phyloP scores from a whole-genome alignment of 23 tunicate species.

The Trididemnum miniatum region DNA sequence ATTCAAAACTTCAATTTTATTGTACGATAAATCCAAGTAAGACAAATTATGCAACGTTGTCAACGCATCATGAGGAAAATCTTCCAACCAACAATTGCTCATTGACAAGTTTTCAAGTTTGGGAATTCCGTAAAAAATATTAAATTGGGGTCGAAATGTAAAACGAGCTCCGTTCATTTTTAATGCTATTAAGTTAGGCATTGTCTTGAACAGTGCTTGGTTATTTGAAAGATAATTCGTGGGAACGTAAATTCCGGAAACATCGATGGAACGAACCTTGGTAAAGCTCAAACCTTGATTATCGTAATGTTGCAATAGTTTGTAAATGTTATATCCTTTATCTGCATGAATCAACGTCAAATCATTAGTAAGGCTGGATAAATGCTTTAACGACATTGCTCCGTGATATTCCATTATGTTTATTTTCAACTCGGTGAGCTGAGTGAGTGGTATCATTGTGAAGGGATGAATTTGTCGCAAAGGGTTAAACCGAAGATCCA shows the following conservation, averaged over 20 bases:
- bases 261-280: background rate
- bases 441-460: background rate
- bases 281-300: background rate
- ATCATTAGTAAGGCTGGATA: background rate
- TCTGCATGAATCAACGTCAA: background rate
- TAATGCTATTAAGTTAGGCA: slow-evolving; percentile 10
- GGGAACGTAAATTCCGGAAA: slow-evolving; percentile 19
- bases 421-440: background rate
- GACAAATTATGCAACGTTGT: background rate
- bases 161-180: background rate
- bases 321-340: background rate
- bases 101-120: background rate
- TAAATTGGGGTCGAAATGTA: background rate
- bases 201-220: background rate
- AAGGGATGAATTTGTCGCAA: slow-evolving; percentile 7
- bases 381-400: background rate
- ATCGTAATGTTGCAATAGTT: background rate
- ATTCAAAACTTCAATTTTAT: slow-evolving; percentile 8
- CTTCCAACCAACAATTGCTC: slow-evolving; percentile 10
- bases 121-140: slow-evolving; percentile 29
- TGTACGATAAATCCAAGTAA: slow-evolving; percentile 27
- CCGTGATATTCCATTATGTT: background rate
- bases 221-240: background rate
- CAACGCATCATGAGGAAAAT: slow-evolving; percentile 24
- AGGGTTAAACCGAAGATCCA: slow-evolving; percentile 29